Conservation (phyloP, 2,888 invertebrate genomes). For the Terebella lapidaria region DNA sequence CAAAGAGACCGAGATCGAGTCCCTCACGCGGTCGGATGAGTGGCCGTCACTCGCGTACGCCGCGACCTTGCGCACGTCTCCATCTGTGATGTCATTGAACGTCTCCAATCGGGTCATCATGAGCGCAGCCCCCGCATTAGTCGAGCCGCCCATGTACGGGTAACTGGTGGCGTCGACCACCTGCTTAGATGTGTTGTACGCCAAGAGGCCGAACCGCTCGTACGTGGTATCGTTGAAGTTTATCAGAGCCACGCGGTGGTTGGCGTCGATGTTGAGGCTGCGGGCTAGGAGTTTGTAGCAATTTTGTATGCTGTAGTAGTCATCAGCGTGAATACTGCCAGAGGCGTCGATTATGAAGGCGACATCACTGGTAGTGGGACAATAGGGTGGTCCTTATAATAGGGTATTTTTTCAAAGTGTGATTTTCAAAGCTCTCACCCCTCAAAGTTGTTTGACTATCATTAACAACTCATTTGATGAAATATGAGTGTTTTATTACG, state of each 20-base stretch:
- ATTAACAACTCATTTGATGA: too few species aligned
- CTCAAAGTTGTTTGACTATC: too few species aligned
- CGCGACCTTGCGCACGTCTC: too few species aligned
- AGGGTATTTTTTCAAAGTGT: too few species aligned
- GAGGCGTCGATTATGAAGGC: slow-evolving; percentile 22
- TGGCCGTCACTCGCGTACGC: too few species aligned
- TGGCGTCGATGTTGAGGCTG: slow-evolving; percentile 13
- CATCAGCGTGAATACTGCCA: slow-evolving; percentile 11
- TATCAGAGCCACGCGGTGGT: slow-evolving; percentile 12
- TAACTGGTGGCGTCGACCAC: slow-evolving; percentile 16
- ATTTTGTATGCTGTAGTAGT: slow-evolving; percentile 13
- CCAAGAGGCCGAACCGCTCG: slow-evolving; percentile 18
- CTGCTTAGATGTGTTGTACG: not conserved
- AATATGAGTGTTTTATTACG: too few species aligned
- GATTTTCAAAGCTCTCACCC: too few species aligned
- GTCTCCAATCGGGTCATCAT: slow-evolving; percentile 4
- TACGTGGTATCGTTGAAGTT: slow-evolving; percentile 12
- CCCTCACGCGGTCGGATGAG: too few species aligned
- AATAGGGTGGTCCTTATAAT: too few species aligned
- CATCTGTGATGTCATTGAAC: slow-evolving; percentile 3
- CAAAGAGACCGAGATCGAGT: too few species aligned
- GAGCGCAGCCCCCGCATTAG: slow-evolving; percentile 6
- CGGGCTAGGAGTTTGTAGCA: slow-evolving; percentile 15
- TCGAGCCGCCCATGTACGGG: slow-evolving; percentile 9
- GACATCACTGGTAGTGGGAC: slow-evolving; percentile 12